Evolutionary conservation across 1,140 invertebrate species (phyloP), one percentile per base, ranked within the genome.

Genomic region (Yoshiicerus persimilis): DNA sequence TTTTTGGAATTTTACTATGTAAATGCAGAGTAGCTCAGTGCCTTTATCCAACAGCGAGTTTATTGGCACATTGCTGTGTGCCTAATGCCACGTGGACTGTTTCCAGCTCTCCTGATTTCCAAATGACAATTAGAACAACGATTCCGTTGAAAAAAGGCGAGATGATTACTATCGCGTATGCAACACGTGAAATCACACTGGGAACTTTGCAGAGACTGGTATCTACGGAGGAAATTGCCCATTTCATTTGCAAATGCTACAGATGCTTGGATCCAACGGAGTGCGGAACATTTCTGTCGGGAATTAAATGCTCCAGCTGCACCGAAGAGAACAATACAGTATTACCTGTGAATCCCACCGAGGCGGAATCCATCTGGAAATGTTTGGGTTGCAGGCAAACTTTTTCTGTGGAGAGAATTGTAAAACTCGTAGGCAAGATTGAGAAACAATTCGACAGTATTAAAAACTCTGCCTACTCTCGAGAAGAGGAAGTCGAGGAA

Each of bases 91-190:
- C 90, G 93, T 95, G 38, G 95, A 94, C 87, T 86, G 94, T 90
- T 66, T 80, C 84, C 10, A 41, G 30, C 4, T 86, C 84, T 23
- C 93, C 94, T 3, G 92, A 94, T 2, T 95, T 95, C 0, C 93
- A 95, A 16, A 91, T 96, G n/a, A 91, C 96, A 0, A 93, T 96
- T 2, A 93, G 93, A 47, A 95, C 94, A 88, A 91, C 93, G 0
- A 92, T 94, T 16, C 95, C 96, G n/a, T 92, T 94, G 84, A 91
- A 92, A 66, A 93, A 94, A 80, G 95, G 94, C 6, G 94, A 95
- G 36, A 92, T 93, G 1, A 95, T 97, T 88, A 94, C 94, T 88
- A 96, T 95, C 89, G 96, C 96, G 91, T 97, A 97, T 89, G 95
- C 95, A 0, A 95, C 95, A 91, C 93, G 95, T 0, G 89, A 90